Base-by-base conservation (phyloP, 2,797 vertebrate genomes). In the Enteromius anoplus region DNA sequence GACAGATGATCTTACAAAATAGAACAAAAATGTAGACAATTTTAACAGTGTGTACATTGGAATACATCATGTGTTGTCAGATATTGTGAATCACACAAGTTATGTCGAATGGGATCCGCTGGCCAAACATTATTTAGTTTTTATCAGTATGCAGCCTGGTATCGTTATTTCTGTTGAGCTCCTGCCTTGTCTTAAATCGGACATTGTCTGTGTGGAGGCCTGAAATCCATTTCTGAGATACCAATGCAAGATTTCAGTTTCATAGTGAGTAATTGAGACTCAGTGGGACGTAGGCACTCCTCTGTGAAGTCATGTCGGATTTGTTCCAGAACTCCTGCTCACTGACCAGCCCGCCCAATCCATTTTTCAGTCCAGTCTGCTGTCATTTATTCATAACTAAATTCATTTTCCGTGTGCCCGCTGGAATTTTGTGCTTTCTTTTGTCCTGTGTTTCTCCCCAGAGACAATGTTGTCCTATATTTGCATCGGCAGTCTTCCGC, bases 361-460 rank as follows among this genome's bases (percentile, higher is more conserved):
- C 89, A 82, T 84, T 92, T 91, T 90, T 91, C 42, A 53, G 60
- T 53, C 45, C 69, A 68, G 80, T 87, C 65, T 66, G 79, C 53
- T 90, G 89, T 87, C 75, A 71, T 66, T 77, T 49, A 47, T 80
- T 84, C 78, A 53, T 55, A 82, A 53, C 53, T 49, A 55, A 45
- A 66, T 64, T 65, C 26, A 2, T 69, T 5, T 40, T 37, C 60
- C 1, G 21, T 72, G 55, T 60, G 76, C 19, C 19, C 23, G 11
- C 23, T 49, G 87, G 66, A 49, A 42, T 64, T 80, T 77, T 34
- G 3, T 70, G 58, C 85, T 88, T 34, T 72, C 80, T 85, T 92
- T 90, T 92, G 89, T 91, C 90, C 88, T 85, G 60, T 69, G 85
- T 90, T 91, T 90, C 51, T 84, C 88, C 81, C 40, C 40, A 51